These are phyloP conservation scores for Epiblema foenella DNA, from an alignment of 2,888 invertebrate genomes.

Conservation along the genomic window DNA sequence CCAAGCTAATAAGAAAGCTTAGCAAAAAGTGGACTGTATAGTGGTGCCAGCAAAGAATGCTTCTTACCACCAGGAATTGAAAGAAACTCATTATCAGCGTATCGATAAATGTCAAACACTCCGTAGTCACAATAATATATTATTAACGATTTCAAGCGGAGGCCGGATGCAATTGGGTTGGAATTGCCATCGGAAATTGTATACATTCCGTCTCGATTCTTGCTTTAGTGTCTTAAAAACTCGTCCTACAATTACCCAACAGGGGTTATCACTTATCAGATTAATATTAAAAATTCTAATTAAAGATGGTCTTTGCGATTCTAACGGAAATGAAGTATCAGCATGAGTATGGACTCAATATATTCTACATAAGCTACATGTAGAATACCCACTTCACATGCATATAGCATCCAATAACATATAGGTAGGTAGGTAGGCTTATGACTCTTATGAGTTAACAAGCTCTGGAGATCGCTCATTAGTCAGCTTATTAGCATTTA, in stretches of 20 bases:
- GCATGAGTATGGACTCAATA: neutral
- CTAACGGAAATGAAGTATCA: neutral
- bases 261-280: neutral
- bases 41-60: neutral
- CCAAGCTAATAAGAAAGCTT: neutral
- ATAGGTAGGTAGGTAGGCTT: too few species aligned
- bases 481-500: slow-evolving; percentile 42
- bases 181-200: slow-evolving; percentile 16
- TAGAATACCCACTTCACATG: neutral
- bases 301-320: neutral
- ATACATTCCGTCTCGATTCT: neutral
- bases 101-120: slow-evolving; percentile 15
- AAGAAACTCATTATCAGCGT: too few species aligned
- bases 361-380: neutral
- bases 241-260: neutral
- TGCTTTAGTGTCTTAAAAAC: neutral
- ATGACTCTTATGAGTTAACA: slow-evolving; percentile 27
- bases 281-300: neutral
- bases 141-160: slow-evolving; percentile 1
- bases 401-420: neutral
- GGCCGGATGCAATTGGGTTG: slow-evolving; percentile 23
- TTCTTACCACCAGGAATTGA: neutral
- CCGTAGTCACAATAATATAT: neutral
- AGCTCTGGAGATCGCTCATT: slow-evolving; percentile 33
- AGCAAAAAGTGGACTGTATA: neutral